Evolutionary conservation across 2,113 vertebrate species (phyloP), one percentile per base, ranked within the genome.

Genomic region (Cheilinus undulatus): DNA sequence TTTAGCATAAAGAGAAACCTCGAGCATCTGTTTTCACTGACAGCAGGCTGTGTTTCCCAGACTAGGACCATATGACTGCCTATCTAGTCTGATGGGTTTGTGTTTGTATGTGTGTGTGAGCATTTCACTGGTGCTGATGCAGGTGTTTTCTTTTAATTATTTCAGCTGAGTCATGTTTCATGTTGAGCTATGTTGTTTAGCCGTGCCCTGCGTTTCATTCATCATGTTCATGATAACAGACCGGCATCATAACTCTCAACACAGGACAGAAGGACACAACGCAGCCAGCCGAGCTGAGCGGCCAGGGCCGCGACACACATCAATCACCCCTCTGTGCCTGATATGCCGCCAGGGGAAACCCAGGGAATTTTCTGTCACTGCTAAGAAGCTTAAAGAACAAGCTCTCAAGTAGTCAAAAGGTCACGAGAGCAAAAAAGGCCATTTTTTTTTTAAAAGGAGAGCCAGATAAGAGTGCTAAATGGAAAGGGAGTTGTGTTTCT

Each of bases 401-500:
- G 64, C 43, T 63, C 72, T 72, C 60, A 43, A 67, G 43, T 59
- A 43, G 83, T 79, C 78, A 74, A 78, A 74, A 77, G 79, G 80
- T 87, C 86, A 85, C 57, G 53, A 51, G 66, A 70, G 45, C 66
- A 85, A 70, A 43, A 28, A 67, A 40, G 57, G 51, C 65, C 65
- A 19, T 74, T 78, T 84, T 62, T 62, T 46, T 36, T 40, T 13
- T 9, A 54, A 64, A 14, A 50, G 36, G 69, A 65, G 66, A 75
- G 59, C 23, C 36, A 82, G 85, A 88, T 91, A 86, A 88, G 82
- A 76, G 60, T 14, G 22, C 48, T 80, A 71, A 85, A 85, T 83
- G 85, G 71, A 84, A 73, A 82, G 84, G 88, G 87, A 87, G 85
- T 79, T 23, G 59, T 78, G 69, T 61, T 78, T 81, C 85, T 67